Evolutionary conservation across 1,140 invertebrate genomes (phyloP), one percentile per base, ranked within the genome.

Genomic region (Psilanteris sp.): DNA sequence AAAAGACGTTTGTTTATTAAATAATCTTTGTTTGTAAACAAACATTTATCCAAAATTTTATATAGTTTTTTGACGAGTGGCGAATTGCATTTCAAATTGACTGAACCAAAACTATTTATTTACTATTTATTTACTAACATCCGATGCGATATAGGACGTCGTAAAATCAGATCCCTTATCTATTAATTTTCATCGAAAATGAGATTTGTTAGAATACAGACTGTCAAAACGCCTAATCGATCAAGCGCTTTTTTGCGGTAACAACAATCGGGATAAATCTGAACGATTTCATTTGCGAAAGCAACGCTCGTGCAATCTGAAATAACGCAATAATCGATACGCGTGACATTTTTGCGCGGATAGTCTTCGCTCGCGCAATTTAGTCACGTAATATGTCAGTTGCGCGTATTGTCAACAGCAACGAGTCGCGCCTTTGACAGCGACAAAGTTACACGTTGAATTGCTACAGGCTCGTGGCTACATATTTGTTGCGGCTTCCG

Each of bases 401-500:
- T 62, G 24, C 74, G 67, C 62, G 74, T 39, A 77, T 52, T 77
- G 67, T 77, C 74, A 72, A 77, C 61, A 62, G 20, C 8, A 54
- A 39, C 27, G 61, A 52, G 44, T 31, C 66, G 48, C 55, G 52
- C 37, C 29, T 61, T 74, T 79, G 73, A 62, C 67, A 78, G 48
- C 76, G 44, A 81, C 55, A 81, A 77, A 80, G 76, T 80, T 77
- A 68, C 71, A 50, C 16, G 67, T 48, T 55, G 74, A 59, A 61
- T 59, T 18, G 66, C 52, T 77, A 62, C 52, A 57, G 54, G 66
- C 52, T 52, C 66, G 61, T 44, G 27, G 44, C 52, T 52, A 77
- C 72, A 77, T 77, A 77, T 77, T 62, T 67, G 61, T 55, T 43
- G 37, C 41, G 55, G 67, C 74, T 71, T 77, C 74, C 67, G 74